Evolutionary conservation across 1,140 invertebrate genomes (phyloP).

Genomic region (Ceratoteleas bidentatus): DNA sequence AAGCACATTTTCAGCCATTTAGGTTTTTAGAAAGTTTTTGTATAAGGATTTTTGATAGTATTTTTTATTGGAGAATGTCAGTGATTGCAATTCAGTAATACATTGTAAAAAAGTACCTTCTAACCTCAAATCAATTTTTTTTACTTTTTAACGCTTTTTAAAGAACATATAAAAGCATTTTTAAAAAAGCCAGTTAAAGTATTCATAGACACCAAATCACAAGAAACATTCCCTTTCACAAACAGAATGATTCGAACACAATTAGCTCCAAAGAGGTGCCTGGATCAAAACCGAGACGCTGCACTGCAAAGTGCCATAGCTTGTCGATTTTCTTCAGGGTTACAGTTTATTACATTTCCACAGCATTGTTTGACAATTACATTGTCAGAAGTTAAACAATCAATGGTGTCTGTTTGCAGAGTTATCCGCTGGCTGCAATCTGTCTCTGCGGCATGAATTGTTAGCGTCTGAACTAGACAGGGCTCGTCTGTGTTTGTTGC

Average conservation of each 20-base stretch:
- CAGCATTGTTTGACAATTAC: slow-evolving; percentile 34
- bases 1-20: no score
- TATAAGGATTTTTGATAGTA: no score
- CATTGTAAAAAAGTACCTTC: no score
- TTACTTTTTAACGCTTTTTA: no score
- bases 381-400: slow-evolving; percentile 34
- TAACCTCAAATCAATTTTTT: no score
- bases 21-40: no score
- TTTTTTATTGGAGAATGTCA: no score
- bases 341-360: not conserved
- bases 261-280: not conserved
- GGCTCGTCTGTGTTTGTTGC: slow-evolving; percentile 17
- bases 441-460: slow-evolving; percentile 8
- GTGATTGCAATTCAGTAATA: no score
- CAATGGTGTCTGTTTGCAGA: slow-evolving; percentile 15
- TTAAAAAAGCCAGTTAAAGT: no score
- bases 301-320: no score
- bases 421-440: slow-evolving; percentile 9
- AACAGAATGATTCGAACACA: not conserved
- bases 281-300: not conserved
- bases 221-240: not conserved
- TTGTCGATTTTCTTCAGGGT: slow-evolving; percentile 10
- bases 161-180: no score
- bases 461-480: slow-evolving; percentile 20
- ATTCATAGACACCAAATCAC: no score